These are phyloP conservation scores for Gymnoscelis rufifasciata DNA, from an alignment of 2,888 invertebrate species.

Conservation along the genomic window DNA sequence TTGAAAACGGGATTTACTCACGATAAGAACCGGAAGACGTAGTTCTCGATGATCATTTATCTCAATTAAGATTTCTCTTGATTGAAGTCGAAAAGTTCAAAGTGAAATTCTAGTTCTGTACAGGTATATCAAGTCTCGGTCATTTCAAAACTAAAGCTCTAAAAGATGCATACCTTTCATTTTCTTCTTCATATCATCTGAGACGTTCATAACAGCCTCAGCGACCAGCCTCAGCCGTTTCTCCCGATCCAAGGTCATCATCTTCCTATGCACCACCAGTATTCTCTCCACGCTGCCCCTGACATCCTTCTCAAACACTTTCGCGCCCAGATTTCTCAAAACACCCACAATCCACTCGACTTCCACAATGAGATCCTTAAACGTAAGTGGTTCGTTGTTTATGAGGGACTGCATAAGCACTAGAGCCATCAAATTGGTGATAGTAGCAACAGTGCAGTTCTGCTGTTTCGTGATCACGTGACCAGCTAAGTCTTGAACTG, in stretches of 20 bases:
- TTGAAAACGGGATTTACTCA: too few species aligned
- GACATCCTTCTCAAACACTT: conserved; percentile 71
- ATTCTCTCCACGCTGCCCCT: conserved; percentile 74
- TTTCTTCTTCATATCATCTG: conserved; percentile 62
- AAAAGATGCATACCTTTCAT: conserved; percentile 62
- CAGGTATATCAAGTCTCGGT: too few species aligned
- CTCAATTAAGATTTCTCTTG: too few species aligned
- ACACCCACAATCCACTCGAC: conserved; percentile 71
- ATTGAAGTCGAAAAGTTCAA: too few species aligned
- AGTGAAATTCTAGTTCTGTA: too few species aligned
- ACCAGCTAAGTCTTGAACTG: conserved; percentile 83
- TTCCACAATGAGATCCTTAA: conserved; percentile 70
- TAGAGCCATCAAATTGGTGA: conserved; percentile 85
- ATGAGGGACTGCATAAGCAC: conserved; percentile 76
- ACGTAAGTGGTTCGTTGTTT: conserved; percentile 51
- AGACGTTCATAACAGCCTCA: conserved; percentile 56
- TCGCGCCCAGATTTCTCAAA: conserved; percentile 55
- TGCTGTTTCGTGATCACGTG: conserved; percentile 85
- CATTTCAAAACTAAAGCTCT: too few species aligned
- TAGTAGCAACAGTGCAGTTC: conserved; percentile 82
- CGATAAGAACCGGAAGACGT: too few species aligned
- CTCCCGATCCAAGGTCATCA: conserved; percentile 60
- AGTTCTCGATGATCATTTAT: too few species aligned
- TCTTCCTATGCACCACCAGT: conserved; percentile 78
- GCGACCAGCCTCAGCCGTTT: conserved; percentile 56